Conservation (phyloP, 2,888 invertebrate genomes). For the Scrobipalpa costella region DNA sequence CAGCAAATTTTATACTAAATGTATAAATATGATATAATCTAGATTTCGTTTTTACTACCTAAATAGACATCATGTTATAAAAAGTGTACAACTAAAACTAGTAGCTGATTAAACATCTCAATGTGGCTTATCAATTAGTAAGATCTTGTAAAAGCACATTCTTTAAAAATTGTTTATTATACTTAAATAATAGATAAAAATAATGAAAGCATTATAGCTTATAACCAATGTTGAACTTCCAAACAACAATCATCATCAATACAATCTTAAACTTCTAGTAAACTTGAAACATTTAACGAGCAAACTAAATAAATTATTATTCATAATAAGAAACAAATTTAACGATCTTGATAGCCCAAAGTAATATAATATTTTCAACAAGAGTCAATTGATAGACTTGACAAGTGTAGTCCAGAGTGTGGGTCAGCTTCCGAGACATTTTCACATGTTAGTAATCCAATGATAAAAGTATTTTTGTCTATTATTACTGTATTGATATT, state of each 20-base stretch:
- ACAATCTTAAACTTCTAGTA: constrained; percentile 79
- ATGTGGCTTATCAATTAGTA: constrained; percentile 79
- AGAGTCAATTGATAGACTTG: constrained; percentile 69
- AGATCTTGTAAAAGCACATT: constrained; percentile 81
- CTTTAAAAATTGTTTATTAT: constrained; percentile 75
- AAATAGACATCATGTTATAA: constrained; percentile 81
- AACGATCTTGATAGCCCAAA: constrained; percentile 81
- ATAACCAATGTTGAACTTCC: constrained; percentile 74
- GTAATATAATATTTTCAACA: constrained; percentile 78
- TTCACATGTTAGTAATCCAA: constrained; percentile 64
- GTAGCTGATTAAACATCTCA: constrained; percentile 81
- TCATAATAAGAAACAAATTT: constrained; percentile 79
- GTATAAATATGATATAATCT: constrained; percentile 81
- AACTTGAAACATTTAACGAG: constrained; percentile 81
- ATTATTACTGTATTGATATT: constrained; percentile 79
- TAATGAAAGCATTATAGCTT: constrained; percentile 76
- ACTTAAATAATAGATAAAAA: constrained; percentile 80
- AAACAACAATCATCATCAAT: constrained; percentile 77
- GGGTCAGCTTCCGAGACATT: constrained; percentile 59
- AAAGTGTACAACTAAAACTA: constrained; percentile 82
- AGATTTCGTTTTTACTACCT: constrained; percentile 80
- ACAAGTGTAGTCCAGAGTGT: constrained; percentile 59
- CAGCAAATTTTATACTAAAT: constrained; percentile 82
- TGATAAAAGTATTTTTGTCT: constrained; percentile 67
- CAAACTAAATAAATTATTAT: constrained; percentile 82